Evolutionary conservation across 2,888 invertebrate species (phyloP), one percentile per base, ranked within the genome.

Genomic region (Thelaira solivaga): DNA sequence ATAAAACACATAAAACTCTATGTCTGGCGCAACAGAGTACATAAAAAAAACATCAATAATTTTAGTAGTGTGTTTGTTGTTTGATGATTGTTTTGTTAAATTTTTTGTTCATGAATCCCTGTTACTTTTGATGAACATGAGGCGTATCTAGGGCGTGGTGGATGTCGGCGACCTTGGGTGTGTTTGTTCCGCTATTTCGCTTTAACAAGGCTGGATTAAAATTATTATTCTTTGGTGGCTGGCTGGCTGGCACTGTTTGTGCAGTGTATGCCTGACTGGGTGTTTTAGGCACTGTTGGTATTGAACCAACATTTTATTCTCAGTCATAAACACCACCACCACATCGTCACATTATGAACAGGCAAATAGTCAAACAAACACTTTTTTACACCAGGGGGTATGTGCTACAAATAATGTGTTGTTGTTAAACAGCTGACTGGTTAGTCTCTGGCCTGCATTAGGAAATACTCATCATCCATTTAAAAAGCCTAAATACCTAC

Each of bases 121-220:
- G 86, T 83, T 89, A 80, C 59, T 76, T 83, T 82, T 82, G 89
- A 87, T 88, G 88, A 88, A 87, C 88, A 87, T 87, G 88, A 89
- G 89, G 89, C 89, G 89, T 89, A 89, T 89, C 89, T 89, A 88
- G 89, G 88, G 89, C 89, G 89, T 89, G 89, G 89, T 88, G 88
- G 86, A 82, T 83, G 83, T 55, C 83, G 69, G 61, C 74, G 85
- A 85, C 85, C 87, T 86, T 87, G 85, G 82, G 82, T 82, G 83
- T 83, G 81, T 82, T 81, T 81, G 76, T 81, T 81, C 79, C 81
- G 81, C 82, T 81, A 77, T 81, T 80, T 72, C 78, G 77, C 74
- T 78, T 78, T 67, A 75, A 69, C 80, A 76, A 72, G 75, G 78
- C 73, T 74, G 78, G 78, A 74, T 78, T 78, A 74, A 64, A 72